Evolutionary conservation across 2,888 invertebrate species (phyloP).

Genomic region (Lepidochitona cinerea): DNA sequence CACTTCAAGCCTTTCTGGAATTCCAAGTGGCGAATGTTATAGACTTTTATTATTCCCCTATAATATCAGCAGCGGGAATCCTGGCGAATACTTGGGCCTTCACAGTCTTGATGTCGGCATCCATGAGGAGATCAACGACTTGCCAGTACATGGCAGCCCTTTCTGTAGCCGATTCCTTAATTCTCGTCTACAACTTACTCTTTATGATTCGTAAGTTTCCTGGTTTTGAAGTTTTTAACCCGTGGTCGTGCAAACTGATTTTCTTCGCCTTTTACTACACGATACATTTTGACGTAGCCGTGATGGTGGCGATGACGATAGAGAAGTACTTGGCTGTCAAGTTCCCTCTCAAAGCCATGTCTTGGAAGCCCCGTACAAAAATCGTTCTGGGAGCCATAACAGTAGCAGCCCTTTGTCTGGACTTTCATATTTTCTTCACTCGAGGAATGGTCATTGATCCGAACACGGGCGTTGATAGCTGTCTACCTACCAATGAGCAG

Average conservation of each 20-base stretch:
- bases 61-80: slow-evolving; percentile 17
- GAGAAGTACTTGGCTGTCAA: slow-evolving; percentile 26
- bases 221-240: slow-evolving; percentile 18
- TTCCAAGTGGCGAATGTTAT: slow-evolving; percentile 8
- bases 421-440: slow-evolving; percentile 18
- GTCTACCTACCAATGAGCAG: neutral
- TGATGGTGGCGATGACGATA: slow-evolving; percentile 23
- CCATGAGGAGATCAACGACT: slow-evolving; percentile 10
- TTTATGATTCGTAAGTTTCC: slow-evolving; percentile 24
- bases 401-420: slow-evolving; percentile 11
- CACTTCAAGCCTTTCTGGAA: slow-evolving; percentile 10
- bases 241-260: slow-evolving; percentile 19
- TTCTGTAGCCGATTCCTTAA: slow-evolving; percentile 19
- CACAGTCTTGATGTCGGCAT: slow-evolving; percentile 10
- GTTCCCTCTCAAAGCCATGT: slow-evolving; percentile 17
- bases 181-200: slow-evolving; percentile 22
- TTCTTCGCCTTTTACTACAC: slow-evolving; percentile 21
- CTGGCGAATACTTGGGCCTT: slow-evolving; percentile 22
- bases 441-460: slow-evolving; percentile 12
- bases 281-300: slow-evolving; percentile 21
- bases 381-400: slow-evolving; percentile 10
- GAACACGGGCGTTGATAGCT: slow-evolving; percentile 3
- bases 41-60: slow-evolving; percentile 12
- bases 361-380: slow-evolving; percentile 7
- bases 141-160: slow-evolving; percentile 24